Evolutionary conservation across 37 sponge, comb jelly and placozoan genomes (phyloP), one percentile per base, ranked within the genome.

Genomic region (Halichondria panicea): DNA sequence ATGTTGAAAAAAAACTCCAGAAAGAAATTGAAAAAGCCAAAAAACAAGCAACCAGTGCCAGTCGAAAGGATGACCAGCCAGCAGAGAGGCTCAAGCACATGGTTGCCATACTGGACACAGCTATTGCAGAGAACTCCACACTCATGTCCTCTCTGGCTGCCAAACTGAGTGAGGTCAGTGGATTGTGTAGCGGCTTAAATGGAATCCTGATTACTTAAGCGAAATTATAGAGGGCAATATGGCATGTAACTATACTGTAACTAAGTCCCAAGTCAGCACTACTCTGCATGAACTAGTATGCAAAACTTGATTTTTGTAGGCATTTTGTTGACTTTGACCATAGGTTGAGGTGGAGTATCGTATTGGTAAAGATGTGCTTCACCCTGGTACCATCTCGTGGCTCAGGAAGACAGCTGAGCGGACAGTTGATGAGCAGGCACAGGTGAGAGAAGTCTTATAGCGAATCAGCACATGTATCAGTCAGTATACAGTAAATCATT

Each of bases 81-180:
- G 67, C 62, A 22, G 83, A 81, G 46, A 55, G 78, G 46, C 35
- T 72, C 43, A 75, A 87, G 62, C 83, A 87, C 56, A 83, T 91
- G 87, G 54, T 79, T 0, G 83, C 87, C 3, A 43, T 83, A 5
- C 25, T 91, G 57, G 84, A 83, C 25, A 73, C 35, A 2, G n/a
- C 34, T 15, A 62, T 91, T 25, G 57, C 79, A 22, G 80, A 86
- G 25, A 77, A 73, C 53, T 27, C 67, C 21, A 50, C 35, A 9
- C 54, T 91, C 25, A 82, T 91, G 87, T 43, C 55, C 7, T 69
- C 61, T 31, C 48, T 91, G 39, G 52, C 42, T 30, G 39, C 33
- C 19, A 41, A 58, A 59, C 34, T 91, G 70, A 46, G 40, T 30
- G 75, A 66, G 19, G 19, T 66, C 24, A 80, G 74, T n/a, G n/a